phyloP scores from a whole-genome alignment of 2,888 invertebrate genomes.

The Hemithea aestivaria region DNA sequence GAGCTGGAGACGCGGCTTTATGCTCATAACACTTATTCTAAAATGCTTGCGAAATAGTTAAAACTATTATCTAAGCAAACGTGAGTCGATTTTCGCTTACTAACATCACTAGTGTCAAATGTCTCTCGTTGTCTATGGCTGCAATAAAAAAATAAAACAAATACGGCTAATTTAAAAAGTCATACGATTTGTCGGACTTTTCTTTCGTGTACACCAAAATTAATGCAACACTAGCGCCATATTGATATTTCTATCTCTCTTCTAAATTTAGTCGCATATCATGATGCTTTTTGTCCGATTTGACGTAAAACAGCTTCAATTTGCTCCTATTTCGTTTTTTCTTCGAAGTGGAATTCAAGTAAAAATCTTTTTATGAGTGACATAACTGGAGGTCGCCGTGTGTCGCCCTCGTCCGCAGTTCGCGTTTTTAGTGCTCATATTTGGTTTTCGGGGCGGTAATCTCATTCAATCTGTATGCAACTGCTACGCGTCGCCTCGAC shows the following conservation, averaged over 20 bases:
- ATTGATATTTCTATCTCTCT: conserved; percentile 2
- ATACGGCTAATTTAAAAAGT: conserved; percentile 8
- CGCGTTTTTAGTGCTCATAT: conserved; percentile 45
- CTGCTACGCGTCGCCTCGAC: conserved; percentile 76
- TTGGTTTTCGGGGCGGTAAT: conserved; percentile 62
- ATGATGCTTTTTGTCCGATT: conserved; percentile 67
- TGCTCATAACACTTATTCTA: too few species aligned
- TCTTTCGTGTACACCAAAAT: conserved; percentile 33
- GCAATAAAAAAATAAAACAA: conserved; percentile 21
- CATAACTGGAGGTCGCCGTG: conserved; percentile 49
- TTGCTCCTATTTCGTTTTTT: conserved; percentile 61
- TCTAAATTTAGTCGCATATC: conserved; percentile 30
- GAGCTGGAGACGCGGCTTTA: too few species aligned
- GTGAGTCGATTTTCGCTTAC: conserved; percentile 1
- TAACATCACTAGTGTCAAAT: not conserved
- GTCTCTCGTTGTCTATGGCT: conserved; percentile 42
- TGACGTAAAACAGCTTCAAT: conserved; percentile 70
- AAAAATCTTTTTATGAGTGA: conserved; percentile 66
- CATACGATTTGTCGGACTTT: conserved; percentile 28
- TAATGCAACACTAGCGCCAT: conserved; percentile 28
- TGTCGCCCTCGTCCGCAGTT: conserved; percentile 42
- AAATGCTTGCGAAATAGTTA: too few species aligned
- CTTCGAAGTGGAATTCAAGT: conserved; percentile 45
- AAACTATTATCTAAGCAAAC: too few species aligned
- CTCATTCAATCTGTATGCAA: conserved; percentile 75